Conservation (phyloP, 2,888 invertebrate species). For the Zygothrica quintamaculata region DNA sequence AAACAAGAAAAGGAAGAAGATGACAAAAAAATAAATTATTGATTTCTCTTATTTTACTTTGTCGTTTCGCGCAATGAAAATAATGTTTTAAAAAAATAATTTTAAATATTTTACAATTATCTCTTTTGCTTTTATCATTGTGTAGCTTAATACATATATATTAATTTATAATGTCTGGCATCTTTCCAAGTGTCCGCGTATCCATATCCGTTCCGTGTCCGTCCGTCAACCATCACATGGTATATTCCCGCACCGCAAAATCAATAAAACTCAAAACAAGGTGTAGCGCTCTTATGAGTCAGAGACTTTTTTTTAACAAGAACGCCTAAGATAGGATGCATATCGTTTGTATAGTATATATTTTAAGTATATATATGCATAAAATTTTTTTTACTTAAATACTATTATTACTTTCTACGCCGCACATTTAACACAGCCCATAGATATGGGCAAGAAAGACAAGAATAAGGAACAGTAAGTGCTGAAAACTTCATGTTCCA, state of each 20-base stretch:
- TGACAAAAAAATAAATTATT: constrained; percentile 59
- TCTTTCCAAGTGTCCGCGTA: constrained; percentile 7
- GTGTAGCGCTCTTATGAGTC: constrained; percentile 54
- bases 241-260: constrained; percentile 67
- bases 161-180: constrained; percentile 11
- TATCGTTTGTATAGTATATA: neutral
- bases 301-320: constrained; percentile 27
- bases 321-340: neutral
- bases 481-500: constrained; percentile 28
- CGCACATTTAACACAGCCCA: constrained; percentile 20
- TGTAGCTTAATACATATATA: too few relatives aligned
- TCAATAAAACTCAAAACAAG: constrained; percentile 63
- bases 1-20: too few relatives aligned
- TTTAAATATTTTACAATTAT: too few relatives aligned
- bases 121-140: too few relatives aligned
- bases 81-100: constrained; percentile 13
- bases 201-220: too few relatives aligned
- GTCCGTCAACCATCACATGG: constrained; percentile 63
- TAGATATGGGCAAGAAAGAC: constrained; percentile 82
- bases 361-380: neutral
- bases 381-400: constrained; percentile 30
- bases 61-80: constrained; percentile 13
- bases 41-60: constrained; percentile 55
- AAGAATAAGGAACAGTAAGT: constrained; percentile 83
- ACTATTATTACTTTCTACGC: constrained; percentile 30